Evolutionary conservation across 2,888 invertebrate genomes (phyloP).

Genomic region (Geotrupes spiniger): DNA sequence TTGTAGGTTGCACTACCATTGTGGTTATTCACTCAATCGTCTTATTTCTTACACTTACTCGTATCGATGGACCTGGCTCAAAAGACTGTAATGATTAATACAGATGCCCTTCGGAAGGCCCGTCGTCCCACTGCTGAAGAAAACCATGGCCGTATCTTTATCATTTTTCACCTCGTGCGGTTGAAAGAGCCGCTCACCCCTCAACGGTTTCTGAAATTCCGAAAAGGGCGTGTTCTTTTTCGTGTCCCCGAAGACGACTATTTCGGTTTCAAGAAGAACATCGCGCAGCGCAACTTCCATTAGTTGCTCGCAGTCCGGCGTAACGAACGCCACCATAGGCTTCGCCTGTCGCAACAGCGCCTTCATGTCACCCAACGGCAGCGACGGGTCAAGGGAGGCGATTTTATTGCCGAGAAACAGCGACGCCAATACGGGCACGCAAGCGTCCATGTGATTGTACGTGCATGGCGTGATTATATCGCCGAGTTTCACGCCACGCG

Average conservation of each 20-base stretch:
- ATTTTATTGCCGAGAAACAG: constrained; percentile 48
- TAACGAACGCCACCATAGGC: constrained; percentile 26
- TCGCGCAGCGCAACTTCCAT: constrained; percentile 11
- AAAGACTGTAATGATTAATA: constrained; percentile 29
- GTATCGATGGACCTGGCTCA: too few relatives aligned
- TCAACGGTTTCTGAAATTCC: constrained; percentile 15
- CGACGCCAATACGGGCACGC: constrained; percentile 51
- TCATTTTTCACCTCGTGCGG: constrained; percentile 20
- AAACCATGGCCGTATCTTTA: constrained; percentile 25
- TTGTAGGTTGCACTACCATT: too few relatives aligned
- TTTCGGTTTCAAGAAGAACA: constrained; percentile 6
- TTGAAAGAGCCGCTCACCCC: constrained; percentile 24
- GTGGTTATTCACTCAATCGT: too few relatives aligned
- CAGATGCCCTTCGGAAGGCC: constrained; percentile 34
- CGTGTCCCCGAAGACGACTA: constrained; percentile 24
- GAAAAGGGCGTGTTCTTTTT: constrained; percentile 13
- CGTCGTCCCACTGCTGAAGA: constrained; percentile 35
- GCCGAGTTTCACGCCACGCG: constrained; percentile 45
- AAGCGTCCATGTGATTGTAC: constrained; percentile 49
- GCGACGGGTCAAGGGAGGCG: constrained; percentile 35
- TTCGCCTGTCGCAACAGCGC: constrained; percentile 31
- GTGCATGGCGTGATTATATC: constrained; percentile 53
- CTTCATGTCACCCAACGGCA: constrained; percentile 29
- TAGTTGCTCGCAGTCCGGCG: constrained; percentile 16
- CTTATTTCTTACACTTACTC: too few relatives aligned